A percentile compares a stretch with the other conserved stretches of the same genome.
Conservation (phyloP, 2,797 vertebrate genomes). For the Sebastes diaconus region DNA sequence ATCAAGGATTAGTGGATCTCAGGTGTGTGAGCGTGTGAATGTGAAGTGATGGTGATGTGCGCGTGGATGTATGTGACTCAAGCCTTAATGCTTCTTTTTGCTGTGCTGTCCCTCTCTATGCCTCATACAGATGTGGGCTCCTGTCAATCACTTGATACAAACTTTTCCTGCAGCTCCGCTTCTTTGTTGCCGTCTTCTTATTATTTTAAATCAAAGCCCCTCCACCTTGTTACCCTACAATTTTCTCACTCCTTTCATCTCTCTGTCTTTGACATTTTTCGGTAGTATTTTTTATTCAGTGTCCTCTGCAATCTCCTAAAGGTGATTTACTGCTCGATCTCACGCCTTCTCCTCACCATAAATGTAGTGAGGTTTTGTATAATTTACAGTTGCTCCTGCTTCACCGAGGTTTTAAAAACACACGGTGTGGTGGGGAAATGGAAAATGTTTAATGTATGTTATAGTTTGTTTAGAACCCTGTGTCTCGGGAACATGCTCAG, state of each 20-base stretch:
- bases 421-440: background rate
- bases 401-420: conserved; percentile 30
- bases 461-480: conserved; percentile 7
- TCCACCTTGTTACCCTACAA: background rate
- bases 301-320: background rate
- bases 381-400: conserved; percentile 38
- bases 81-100: conserved; percentile 1
- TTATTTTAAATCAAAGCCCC: conserved; percentile 2
- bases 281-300: background rate
- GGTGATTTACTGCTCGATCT: conserved; percentile 15
- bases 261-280: background rate
- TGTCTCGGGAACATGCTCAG: background rate
- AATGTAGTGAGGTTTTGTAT: conserved; percentile 34
- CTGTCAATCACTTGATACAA: conserved; percentile 11
- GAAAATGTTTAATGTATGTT: conserved; percentile 17
- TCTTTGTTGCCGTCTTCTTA: conserved; percentile 4
- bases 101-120: conserved; percentile 17
- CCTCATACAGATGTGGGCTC: conserved; percentile 4
- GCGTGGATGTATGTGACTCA: background rate
- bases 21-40: conserved; percentile 5
- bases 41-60: background rate
- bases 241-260: background rate
- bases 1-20: conserved; percentile 33
- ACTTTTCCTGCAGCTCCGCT: background rate
- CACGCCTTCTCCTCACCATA: background rate